These are phyloP conservation scores for Hydriomena furcata DNA, from an alignment of 2,888 invertebrate species.

Conservation along the genomic window DNA sequence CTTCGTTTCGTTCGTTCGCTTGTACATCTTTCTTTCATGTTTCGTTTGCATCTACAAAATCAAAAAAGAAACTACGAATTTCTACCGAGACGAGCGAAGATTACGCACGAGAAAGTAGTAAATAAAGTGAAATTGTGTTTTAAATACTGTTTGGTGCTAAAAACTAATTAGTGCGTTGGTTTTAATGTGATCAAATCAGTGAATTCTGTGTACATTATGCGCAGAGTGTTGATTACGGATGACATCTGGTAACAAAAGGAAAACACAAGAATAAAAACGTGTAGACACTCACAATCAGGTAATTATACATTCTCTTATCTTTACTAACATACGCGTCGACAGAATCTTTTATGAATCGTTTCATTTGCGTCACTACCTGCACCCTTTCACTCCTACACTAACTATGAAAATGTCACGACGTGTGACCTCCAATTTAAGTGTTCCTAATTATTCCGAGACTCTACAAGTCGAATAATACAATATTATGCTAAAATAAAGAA, in stretches of 20 bases:
- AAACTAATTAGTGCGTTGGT: constrained; percentile 42
- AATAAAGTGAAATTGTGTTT: constrained; percentile 48
- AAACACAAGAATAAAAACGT: constrained; percentile 59
- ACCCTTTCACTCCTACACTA: constrained; percentile 69
- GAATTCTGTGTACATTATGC: constrained; percentile 75
- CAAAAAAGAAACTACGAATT: constrained; percentile 42
- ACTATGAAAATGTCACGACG: constrained; percentile 73
- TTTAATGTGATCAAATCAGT: constrained; percentile 55
- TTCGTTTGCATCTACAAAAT: constrained; percentile 14
- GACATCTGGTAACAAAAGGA: constrained; percentile 77
- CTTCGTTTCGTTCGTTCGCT: background rate
- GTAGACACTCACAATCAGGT: constrained; percentile 51
- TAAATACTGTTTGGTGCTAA: constrained; percentile 45
- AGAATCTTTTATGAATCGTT: background rate
- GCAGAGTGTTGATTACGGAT: constrained; percentile 77
- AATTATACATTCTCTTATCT: constrained; percentile 33
- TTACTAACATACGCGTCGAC: background rate
- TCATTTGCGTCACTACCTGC: constrained; percentile 42
- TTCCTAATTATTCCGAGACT: constrained; percentile 38
- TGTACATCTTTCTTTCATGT: no score
- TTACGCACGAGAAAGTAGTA: constrained; percentile 45
- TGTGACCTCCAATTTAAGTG: constrained; percentile 70
- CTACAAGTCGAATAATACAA: background rate
- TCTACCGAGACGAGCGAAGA: constrained; percentile 42
- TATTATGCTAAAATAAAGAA: no score